Evolutionary conservation across 1,140 invertebrate species (phyloP).

Genomic region (Hypothenemus hampei): DNA sequence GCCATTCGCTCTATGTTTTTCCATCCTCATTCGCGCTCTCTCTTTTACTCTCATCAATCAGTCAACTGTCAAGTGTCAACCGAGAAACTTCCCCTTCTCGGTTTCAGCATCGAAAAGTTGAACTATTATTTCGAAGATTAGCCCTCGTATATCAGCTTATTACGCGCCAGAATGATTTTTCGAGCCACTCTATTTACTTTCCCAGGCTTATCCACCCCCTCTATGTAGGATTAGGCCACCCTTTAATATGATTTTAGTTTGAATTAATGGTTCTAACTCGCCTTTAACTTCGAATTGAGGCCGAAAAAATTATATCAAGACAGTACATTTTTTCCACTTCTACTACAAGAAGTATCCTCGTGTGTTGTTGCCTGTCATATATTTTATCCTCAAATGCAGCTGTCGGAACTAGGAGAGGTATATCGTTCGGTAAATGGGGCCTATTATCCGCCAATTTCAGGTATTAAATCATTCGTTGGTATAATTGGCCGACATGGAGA

Average conservation of each 20-base stretch:
- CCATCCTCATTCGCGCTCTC: background rate
- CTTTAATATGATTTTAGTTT: slow-evolving; percentile 1
- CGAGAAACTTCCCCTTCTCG: too few relatives aligned
- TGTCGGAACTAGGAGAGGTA: slow-evolving; percentile 42
- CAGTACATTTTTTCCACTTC: too few relatives aligned
- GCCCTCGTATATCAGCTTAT: slow-evolving; percentile 35
- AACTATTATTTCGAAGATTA: slow-evolving; percentile 16
- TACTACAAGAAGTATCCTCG: too few relatives aligned
- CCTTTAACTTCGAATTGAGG: too few relatives aligned
- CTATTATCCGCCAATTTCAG: slow-evolving; percentile 44
- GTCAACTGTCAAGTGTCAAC: slow-evolving; percentile 1
- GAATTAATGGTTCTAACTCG: background rate
- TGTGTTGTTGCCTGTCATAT: too few relatives aligned
- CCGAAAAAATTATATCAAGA: too few relatives aligned
- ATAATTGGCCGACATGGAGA: slow-evolving; percentile 35
- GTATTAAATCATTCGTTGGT: slow-evolving; percentile 44
- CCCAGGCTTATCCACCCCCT: slow-evolving; percentile 14
- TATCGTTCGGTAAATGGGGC: slow-evolving; percentile 42
- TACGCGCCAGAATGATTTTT: slow-evolving; percentile 44
- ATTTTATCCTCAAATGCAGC: slow-evolving; percentile 10
- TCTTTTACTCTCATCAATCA: background rate
- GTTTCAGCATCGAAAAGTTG: slow-evolving; percentile 5
- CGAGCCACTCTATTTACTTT: slow-evolving; percentile 39
- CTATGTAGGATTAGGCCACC: slow-evolving; percentile 1
- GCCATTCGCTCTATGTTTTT: slow-evolving; percentile 1